Evolutionary conservation across 2,888 invertebrate species (phyloP).

Genomic region (Drosophila quinaria): DNA sequence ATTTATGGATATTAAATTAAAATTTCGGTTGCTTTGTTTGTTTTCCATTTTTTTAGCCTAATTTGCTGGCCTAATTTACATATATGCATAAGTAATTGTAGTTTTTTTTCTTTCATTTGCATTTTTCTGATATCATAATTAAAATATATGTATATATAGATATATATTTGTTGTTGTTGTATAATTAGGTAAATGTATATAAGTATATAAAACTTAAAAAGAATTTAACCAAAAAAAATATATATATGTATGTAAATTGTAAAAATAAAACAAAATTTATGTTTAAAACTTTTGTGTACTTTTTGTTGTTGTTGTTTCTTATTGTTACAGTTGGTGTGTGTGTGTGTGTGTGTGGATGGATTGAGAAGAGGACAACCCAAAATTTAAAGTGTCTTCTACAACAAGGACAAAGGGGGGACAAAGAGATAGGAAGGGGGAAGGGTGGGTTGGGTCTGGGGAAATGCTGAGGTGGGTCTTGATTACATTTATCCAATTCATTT

Average conservation of each 20-base stretch:
- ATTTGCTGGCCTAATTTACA: conserved; percentile 54
- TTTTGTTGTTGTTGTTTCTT: conserved; percentile 44
- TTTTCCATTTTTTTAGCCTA: conserved; percentile 14
- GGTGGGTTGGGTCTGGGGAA: conserved; percentile 30
- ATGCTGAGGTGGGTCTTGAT: conserved; percentile 72
- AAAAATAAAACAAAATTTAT: conserved; percentile 64
- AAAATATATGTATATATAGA: conserved; percentile 66
- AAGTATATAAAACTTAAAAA: conserved; percentile 71
- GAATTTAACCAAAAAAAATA: conserved; percentile 72
- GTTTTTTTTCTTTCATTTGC: conserved; percentile 21
- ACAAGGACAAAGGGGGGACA: conserved; percentile 37
- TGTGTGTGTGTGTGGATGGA: conserved; percentile 5
- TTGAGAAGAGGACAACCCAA: conserved; percentile 10
- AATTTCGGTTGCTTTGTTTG: conserved; percentile 11
- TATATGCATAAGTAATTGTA: conserved; percentile 30
- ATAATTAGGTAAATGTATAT: conserved; percentile 48
- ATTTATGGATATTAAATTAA: conserved; percentile 1
- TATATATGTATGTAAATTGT: conserved; percentile 34
- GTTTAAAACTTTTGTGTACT: conserved; percentile 70
- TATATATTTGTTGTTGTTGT: conserved; percentile 22
- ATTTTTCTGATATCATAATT: conserved; percentile 52
- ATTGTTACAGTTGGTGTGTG: conserved; percentile 45
- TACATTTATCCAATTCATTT: conserved; percentile 18
- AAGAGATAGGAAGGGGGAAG: not conserved
- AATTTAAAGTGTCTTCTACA: conserved; percentile 18